Conservation (phyloP, 1,140 invertebrate genomes). For the Drosophila orosa region DNA sequence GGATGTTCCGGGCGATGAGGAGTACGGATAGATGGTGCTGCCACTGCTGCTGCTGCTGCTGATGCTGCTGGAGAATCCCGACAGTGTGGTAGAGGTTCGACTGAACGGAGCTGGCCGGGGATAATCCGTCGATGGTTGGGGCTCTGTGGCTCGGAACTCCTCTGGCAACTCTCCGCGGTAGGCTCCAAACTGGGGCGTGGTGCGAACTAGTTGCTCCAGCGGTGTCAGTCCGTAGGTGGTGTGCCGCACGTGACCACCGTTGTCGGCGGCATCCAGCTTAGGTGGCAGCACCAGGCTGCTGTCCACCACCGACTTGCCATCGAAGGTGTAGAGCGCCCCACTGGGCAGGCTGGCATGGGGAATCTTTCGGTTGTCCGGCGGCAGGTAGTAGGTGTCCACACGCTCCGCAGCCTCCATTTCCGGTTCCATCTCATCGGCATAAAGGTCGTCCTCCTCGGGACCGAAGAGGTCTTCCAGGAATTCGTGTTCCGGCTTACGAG, state of each 20-base stretch:
- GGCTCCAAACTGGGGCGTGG: conserved; percentile 89
- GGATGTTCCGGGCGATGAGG: conserved; percentile 17
- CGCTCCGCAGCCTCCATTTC: conserved; percentile 87
- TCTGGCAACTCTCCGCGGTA: conserved; percentile 89
- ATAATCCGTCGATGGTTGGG: conserved; percentile 45
- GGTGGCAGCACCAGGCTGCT: conserved; percentile 86
- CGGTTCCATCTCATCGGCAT: conserved; percentile 59
- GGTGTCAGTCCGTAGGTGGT: conserved; percentile 86
- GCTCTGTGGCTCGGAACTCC: conserved; percentile 61
- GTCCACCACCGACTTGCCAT: conserved; percentile 89
- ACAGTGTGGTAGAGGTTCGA: conserved; percentile 23
- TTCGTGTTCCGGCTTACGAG: conserved; percentile 3
- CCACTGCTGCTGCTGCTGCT: conserved; percentile 29
- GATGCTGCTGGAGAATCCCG: conserved; percentile 16
- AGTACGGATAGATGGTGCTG: conserved; percentile 22
- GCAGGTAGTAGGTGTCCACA: conserved; percentile 88
- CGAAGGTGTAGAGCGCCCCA: conserved; percentile 88
- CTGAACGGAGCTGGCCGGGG: conserved; percentile 44
- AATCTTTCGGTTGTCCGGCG: conserved; percentile 86
- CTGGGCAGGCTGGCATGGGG: conserved; percentile 80
- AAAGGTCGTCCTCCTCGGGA: conserved; percentile 43
- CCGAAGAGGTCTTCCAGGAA: conserved; percentile 46
- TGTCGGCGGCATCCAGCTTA: conserved; percentile 84
- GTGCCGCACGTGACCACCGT: conserved; percentile 71
- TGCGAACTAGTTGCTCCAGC: conserved; percentile 86